These are phyloP conservation scores for Syrphus vitripennis DNA, from an alignment of 2,888 invertebrate species.

Conservation along the genomic window DNA sequence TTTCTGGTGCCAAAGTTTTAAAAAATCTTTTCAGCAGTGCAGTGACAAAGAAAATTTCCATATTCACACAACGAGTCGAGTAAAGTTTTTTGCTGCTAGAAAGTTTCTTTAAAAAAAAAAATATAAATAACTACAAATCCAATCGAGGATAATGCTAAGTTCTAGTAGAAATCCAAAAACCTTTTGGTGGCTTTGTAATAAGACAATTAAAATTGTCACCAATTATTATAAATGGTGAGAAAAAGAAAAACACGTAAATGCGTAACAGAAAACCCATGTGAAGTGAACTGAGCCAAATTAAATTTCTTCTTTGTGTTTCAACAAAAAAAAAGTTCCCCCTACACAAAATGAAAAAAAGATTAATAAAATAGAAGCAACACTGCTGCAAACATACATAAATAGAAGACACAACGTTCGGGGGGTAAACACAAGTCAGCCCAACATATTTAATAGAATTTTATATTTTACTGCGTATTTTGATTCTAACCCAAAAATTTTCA, in stretches of 20 bases:
- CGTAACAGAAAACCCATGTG: conserved; percentile 66
- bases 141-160: conserved; percentile 48
- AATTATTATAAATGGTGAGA: conserved; percentile 37
- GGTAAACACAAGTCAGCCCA: conserved; percentile 4
- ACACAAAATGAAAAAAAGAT: conserved; percentile 8
- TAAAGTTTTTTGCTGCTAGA: conserved; percentile 41
- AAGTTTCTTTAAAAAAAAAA: conserved; percentile 40
- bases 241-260: conserved; percentile 56
- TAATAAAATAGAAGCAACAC: conserved; percentile 28
- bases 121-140: not conserved
- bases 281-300: conserved; percentile 61
- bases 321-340: conserved; percentile 21
- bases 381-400: not conserved
- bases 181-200: conserved; percentile 24
- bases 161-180: conserved; percentile 51
- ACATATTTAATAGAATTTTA: conserved; percentile 38
- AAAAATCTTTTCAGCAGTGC: conserved; percentile 29
- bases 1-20: not conserved
- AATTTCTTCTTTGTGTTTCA: conserved; percentile 51
- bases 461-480: conserved; percentile 65
- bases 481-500: conserved; percentile 29
- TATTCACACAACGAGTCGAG: conserved; percentile 26
- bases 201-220: conserved; percentile 28
- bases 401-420: not conserved
- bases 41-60: conserved; percentile 67